Percentiles rank a stretch among this genome's conserved stretches.
Conservation (phyloP, 1,140 invertebrate species). For the Aethina tumida region DNA sequence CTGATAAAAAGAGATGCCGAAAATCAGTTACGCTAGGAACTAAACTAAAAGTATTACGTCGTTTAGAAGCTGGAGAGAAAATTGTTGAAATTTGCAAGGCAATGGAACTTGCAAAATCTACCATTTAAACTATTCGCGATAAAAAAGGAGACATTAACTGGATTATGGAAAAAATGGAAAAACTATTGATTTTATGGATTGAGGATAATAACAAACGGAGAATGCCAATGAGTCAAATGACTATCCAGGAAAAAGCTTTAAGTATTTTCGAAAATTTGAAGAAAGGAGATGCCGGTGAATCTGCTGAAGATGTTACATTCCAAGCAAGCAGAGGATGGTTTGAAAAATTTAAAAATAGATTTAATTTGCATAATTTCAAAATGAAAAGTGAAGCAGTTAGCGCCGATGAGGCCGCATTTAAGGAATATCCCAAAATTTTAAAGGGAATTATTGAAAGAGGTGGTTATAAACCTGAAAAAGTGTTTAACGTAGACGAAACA, state of each 20-base stretch:
- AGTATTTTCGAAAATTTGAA: constrained; percentile 20
- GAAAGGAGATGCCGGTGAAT: too few species aligned
- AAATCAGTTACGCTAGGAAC: constrained; percentile 20
- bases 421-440: constrained; percentile 26
- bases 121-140: constrained; percentile 21
- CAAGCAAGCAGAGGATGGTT: constrained; percentile 29
- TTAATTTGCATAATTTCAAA: constrained; percentile 19
- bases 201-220: constrained; percentile 18
- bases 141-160: constrained; percentile 22
- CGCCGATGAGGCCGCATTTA: constrained; percentile 15
- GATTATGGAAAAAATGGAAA: constrained; percentile 20
- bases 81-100: constrained; percentile 21
- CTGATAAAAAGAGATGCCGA: constrained; percentile 22
- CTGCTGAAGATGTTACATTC: constrained; percentile 22
- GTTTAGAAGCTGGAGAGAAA: constrained; percentile 20
- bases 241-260: constrained; percentile 18
- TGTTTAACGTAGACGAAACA: constrained; percentile 38
- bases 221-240: constrained; percentile 16
- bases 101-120: constrained; percentile 19
- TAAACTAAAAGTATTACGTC: constrained; percentile 20
- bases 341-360: constrained; percentile 21
- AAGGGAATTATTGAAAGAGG: constrained; percentile 31
- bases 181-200: constrained; percentile 18
- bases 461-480: constrained; percentile 31
- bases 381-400: constrained; percentile 21